phyloP scores from a whole-genome alignment of 2,888 invertebrate genomes.

The Clunio marinus region DNA sequence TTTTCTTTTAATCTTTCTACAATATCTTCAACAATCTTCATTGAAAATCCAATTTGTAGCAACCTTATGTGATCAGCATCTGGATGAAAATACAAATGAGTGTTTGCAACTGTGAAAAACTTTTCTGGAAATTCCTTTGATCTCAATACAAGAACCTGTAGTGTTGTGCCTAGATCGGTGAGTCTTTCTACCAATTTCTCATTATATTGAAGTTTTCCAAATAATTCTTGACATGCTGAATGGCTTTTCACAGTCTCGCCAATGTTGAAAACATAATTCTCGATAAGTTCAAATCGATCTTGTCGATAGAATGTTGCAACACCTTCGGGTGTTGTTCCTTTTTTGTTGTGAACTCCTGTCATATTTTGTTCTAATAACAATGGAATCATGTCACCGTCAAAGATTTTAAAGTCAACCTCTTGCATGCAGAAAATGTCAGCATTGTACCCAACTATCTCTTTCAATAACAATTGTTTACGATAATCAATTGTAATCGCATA shows the following conservation, averaged over 20 bases:
- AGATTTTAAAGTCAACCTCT: conserved; percentile 84
- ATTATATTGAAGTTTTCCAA: conserved; percentile 60
- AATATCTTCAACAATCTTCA: conserved; percentile 65
- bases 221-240: conserved; percentile 56
- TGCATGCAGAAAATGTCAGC: conserved; percentile 86
- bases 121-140: conserved; percentile 46
- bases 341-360: conserved; percentile 62
- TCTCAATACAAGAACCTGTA: conserved; percentile 53
- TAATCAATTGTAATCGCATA: conserved; percentile 79
- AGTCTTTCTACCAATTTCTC: conserved; percentile 57
- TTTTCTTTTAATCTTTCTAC: conserved; percentile 42
- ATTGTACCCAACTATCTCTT: conserved; percentile 80
- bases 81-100: conserved; percentile 91
- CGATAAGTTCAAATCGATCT: conserved; percentile 63
- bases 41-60: conserved; percentile 72
- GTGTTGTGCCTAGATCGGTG: conserved; percentile 61
- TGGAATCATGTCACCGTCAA: conserved; percentile 61
- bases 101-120: conserved; percentile 71
- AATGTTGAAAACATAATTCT: conserved; percentile 56
- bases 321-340: conserved; percentile 75
- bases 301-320: conserved; percentile 70
- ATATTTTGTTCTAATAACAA: conserved; percentile 57
- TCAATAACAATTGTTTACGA: conserved; percentile 76
- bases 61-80: conserved; percentile 85
- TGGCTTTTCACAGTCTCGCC: conserved; percentile 57